Evolutionary conservation across 2,113 vertebrate genomes (phyloP), one percentile per base, ranked within the genome.

Genomic region (Hippolais icterina): DNA sequence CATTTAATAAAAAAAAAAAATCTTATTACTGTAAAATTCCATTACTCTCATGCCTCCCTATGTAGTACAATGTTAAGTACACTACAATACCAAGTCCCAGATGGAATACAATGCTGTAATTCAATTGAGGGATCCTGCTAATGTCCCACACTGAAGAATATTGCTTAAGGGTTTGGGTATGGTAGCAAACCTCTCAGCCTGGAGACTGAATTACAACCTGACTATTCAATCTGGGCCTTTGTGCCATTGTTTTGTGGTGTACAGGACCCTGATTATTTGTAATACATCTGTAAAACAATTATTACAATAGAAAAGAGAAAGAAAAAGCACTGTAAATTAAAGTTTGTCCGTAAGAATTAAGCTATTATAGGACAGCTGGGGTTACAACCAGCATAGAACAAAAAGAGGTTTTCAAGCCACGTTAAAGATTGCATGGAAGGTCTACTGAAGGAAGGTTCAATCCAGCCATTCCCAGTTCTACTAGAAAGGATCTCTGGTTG

Each of bases 81-180:
- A 98, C 95, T 96, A 90, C 97, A 97, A 93, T 97, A 89, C 95
- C 5, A 71, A 98, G 97, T 98, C 98, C 97, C 98, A 98, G 97
- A 98, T 98, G 98, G 96, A 97, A 98, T 98, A 97, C 95, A 97
- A 97, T 97, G 97, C 98, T 97, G 98, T 98, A 98, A 98, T 98
- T 98, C 98, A 98, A 98, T 98, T 90, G 97, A 97, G 97, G 95
- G 95, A 98, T 98, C 97, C 96, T 96, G 95, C 96, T 98, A 98
- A 98, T 98, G 97, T 98, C 98, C 98, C 97, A 97, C 97, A 97
- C 97, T 98, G 97, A 97, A 97, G 97, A 98, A 98, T 97, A 98
- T 98, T 97, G 98, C 98, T 98, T 98, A 98, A 98, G 98, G 98
- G 97, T 98, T 98, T 97, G 82, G 94, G 94, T 97, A 96, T 89